Conservation (phyloP, 2,797 vertebrate genomes). For the Hirundo rustica region DNA sequence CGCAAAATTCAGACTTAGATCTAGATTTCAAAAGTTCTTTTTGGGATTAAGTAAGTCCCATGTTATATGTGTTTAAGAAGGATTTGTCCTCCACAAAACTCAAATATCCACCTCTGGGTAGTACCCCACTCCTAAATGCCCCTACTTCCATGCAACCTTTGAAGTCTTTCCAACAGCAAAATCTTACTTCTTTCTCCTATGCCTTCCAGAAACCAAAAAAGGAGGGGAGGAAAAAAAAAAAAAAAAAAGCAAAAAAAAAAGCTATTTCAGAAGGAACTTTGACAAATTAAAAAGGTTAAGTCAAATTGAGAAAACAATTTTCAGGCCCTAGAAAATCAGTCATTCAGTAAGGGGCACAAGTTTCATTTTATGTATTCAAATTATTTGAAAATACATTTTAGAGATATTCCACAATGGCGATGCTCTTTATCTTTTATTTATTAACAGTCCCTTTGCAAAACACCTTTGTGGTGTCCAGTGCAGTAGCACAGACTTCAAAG, state of each 20-base stretch:
- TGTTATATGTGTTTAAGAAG: not conserved
- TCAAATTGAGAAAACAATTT: not conserved
- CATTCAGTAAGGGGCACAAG: not conserved
- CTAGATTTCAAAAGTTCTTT: not conserved
- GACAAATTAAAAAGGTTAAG: not conserved
- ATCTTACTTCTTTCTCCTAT: not conserved
- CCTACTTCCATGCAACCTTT: not conserved
- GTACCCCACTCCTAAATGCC: not conserved
- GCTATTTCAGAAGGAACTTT: not conserved
- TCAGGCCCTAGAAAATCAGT: not conserved
- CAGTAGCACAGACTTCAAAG: not conserved
- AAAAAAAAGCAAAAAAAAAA: not conserved
- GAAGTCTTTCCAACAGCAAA: not conserved
- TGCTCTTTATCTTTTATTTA: not conserved
- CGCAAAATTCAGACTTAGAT: not conserved
- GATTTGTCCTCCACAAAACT: not conserved
- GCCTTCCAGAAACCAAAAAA: not conserved
- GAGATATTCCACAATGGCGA: not conserved
- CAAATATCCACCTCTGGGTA: not conserved
- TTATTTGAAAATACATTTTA: not conserved
- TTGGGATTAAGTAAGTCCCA: not conserved
- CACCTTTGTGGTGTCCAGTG: not conserved
- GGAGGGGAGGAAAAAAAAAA: too few species aligned
- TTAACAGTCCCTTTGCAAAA: not conserved
- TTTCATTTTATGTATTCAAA: not conserved